phyloP scores from a whole-genome alignment of 2,113 vertebrate species.

The Pleuronectes platessa region DNA sequence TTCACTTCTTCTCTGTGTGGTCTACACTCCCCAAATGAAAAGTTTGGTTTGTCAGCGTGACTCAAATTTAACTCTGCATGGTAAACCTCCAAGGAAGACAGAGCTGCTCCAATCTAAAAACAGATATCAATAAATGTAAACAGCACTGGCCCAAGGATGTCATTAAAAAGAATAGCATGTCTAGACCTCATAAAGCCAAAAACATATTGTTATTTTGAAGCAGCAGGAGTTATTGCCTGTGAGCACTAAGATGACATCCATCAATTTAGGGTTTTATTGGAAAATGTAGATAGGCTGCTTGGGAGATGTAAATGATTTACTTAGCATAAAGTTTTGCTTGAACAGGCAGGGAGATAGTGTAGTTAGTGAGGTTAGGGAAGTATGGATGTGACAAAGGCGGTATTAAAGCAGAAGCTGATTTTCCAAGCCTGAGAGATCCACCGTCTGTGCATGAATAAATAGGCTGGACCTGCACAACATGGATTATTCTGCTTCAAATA shows the following conservation, averaged over 20 bases:
- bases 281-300: slow-evolving; percentile 81
- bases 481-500: slow-evolving; percentile 83
- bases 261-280: slow-evolving; percentile 83
- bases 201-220: slow-evolving; percentile 79
- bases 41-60: slow-evolving; percentile 44
- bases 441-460: slow-evolving; percentile 81
- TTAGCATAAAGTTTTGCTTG: slow-evolving; percentile 82
- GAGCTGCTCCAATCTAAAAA: slow-evolving; percentile 59
- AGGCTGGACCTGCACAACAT: slow-evolving; percentile 72
- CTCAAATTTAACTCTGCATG: slow-evolving; percentile 44
- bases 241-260: slow-evolving; percentile 81
- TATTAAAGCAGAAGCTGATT: slow-evolving; percentile 77
- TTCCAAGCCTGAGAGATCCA: slow-evolving; percentile 74
- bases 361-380: slow-evolving; percentile 68
- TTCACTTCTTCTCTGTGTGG: slow-evolving; percentile 8
- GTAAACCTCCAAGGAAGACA: slow-evolving; percentile 60
- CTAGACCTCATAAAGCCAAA: slow-evolving; percentile 75
- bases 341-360: slow-evolving; percentile 73
- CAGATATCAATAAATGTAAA: slow-evolving; percentile 81
- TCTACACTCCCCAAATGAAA: slow-evolving; percentile 53
- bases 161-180: slow-evolving; percentile 79
- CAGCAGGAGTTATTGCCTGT: slow-evolving; percentile 77
- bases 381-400: slow-evolving; percentile 70
- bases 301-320: slow-evolving; percentile 83
- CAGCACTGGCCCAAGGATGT: slow-evolving; percentile 72